Percentiles rank a stretch among this genome's conserved stretches.
phyloP scores from a whole-genome alignment of 2,797 vertebrate genomes.

The Schizothorax lantsangensis region DNA sequence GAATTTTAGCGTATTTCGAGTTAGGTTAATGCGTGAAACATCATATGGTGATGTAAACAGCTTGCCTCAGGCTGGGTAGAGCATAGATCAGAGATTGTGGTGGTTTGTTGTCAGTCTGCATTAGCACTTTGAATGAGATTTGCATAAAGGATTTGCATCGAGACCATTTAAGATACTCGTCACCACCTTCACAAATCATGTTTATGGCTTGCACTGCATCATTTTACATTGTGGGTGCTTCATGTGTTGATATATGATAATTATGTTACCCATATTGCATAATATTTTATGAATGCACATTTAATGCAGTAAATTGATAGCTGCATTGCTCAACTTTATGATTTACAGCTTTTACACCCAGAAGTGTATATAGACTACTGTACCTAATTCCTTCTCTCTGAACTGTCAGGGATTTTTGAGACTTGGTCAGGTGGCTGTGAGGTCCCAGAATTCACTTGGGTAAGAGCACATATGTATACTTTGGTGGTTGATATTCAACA shows the following conservation, averaged over 20 bases:
- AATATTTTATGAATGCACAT: conserved; percentile 17
- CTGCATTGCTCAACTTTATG: not conserved
- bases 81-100: conserved; percentile 14
- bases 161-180: conserved; percentile 39
- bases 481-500: not conserved
- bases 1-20: not conserved
- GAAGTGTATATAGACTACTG: not conserved
- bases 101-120: conserved; percentile 32
- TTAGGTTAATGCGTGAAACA: not conserved
- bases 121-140: conserved; percentile 47
- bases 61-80: conserved; percentile 25
- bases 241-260: conserved; percentile 39
- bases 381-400: not conserved
- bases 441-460: not conserved
- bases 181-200: conserved; percentile 43
- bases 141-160: conserved; percentile 48
- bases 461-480: not conserved
- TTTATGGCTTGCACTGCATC: conserved; percentile 20
- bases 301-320: conserved; percentile 20
- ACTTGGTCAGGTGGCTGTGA: not conserved
- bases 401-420: not conserved
- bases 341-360: not conserved
- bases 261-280: conserved; percentile 35
- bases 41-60: conserved; percentile 25
- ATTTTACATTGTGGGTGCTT: conserved; percentile 15